These are phyloP conservation scores for Cerastis leucographa DNA, from an alignment of 2,888 invertebrate genomes.

Conservation along the genomic window DNA sequence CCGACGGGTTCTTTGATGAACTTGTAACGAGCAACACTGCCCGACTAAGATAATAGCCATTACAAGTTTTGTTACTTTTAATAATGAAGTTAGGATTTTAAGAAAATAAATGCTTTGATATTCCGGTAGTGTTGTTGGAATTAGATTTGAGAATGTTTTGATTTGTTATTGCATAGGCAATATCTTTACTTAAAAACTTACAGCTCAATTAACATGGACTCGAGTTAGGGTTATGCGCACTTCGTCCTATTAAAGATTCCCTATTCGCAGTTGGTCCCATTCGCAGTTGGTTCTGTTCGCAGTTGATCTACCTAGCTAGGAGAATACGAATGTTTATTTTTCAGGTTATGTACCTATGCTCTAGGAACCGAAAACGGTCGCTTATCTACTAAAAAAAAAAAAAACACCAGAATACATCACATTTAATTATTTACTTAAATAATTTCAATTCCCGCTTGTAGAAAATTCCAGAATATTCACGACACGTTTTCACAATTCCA, in stretches of 20 bases:
- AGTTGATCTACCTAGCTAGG: background rate
- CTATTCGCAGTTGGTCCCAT: no score
- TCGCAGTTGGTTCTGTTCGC: no score
- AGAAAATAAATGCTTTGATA: conserved; percentile 59
- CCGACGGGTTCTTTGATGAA: conserved; percentile 84
- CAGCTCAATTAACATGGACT: background rate
- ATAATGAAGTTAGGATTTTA: conserved; percentile 61
- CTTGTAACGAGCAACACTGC: conserved; percentile 73
- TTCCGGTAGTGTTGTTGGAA: conserved; percentile 29
- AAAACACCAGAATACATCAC: background rate
- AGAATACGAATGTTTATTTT: background rate
- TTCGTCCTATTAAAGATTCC: no score
- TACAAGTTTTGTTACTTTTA: conserved; percentile 70
- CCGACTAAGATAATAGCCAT: conserved; percentile 69
- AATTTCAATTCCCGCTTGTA: background rate
- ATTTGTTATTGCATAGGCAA: background rate
- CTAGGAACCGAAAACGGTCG: background rate
- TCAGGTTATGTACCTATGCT: background rate
- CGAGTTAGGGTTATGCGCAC: no score
- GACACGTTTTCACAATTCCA: background rate
- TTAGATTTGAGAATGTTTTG: background rate
- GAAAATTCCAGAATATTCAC: background rate
- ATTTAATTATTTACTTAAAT: background rate
- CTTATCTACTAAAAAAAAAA: background rate
- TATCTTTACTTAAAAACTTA: no score